phyloP scores from a whole-genome alignment of 2,113 vertebrate species.

The Symphodus melops region DNA sequence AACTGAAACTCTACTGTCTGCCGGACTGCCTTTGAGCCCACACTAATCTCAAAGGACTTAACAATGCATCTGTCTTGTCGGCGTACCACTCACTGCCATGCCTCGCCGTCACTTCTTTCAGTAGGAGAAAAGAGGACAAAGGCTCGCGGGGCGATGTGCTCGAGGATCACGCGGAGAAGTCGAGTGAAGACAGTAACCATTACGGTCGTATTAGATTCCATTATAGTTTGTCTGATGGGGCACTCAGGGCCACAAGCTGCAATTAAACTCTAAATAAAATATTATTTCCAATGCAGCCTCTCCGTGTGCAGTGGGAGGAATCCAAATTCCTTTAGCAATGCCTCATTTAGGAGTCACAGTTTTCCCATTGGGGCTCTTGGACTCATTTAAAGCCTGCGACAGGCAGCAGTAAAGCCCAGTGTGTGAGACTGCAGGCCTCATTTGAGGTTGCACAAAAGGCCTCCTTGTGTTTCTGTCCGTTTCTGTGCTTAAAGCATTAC shows the following conservation, averaged over 20 bases:
- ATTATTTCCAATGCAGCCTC: constrained; percentile 67
- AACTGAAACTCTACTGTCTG: not conserved
- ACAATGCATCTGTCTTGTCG: constrained; percentile 53
- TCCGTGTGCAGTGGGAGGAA: constrained; percentile 67
- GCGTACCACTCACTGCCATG: constrained; percentile 10
- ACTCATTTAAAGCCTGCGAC: constrained; percentile 63
- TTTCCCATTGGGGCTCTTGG: constrained; percentile 67
- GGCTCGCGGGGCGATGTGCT: constrained; percentile 52
- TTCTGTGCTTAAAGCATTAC: constrained; percentile 9
- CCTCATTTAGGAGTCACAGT: constrained; percentile 71
- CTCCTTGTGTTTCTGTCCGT: not conserved
- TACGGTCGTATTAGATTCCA: constrained; percentile 74
- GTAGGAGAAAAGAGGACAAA: constrained; percentile 26
- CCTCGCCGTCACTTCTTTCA: constrained; percentile 25
- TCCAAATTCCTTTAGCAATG: constrained; percentile 73
- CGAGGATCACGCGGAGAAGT: constrained; percentile 48
- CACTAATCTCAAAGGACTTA: constrained; percentile 8
- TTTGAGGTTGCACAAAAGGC: constrained; percentile 59
- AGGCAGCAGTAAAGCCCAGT: constrained; percentile 58
- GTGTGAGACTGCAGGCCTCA: constrained; percentile 60
- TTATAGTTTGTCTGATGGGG: constrained; percentile 74
- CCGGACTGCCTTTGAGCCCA: too few relatives aligned
- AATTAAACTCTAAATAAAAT: constrained; percentile 83
- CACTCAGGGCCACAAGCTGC: constrained; percentile 75
- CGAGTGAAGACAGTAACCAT: constrained; percentile 70